A percentile compares a stretch with the other conserved stretches of the same genome.
phyloP scores from a whole-genome alignment of 2,113 vertebrate species.

The Phyllostomus hastatus region DNA sequence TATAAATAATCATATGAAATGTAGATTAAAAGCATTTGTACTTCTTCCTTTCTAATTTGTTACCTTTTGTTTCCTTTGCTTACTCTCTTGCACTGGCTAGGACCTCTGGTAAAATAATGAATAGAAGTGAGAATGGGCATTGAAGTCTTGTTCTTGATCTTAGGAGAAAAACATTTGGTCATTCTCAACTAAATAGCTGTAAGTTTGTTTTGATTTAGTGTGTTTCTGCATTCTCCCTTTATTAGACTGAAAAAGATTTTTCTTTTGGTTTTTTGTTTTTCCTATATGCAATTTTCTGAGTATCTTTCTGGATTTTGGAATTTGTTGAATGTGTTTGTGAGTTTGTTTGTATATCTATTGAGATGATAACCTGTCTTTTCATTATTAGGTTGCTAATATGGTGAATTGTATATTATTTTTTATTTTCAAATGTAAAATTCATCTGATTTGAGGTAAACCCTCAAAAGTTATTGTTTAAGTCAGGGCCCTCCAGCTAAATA shows the following conservation, averaged over 20 bases:
- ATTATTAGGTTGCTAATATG: too few species aligned
- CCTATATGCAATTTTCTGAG: not conserved
- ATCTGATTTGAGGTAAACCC: not conserved
- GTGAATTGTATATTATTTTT: too few species aligned
- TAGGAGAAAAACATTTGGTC: not conserved
- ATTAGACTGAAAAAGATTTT: not conserved
- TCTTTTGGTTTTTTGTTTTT: not conserved
- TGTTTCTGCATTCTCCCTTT: not conserved
- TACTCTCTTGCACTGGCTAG: not conserved
- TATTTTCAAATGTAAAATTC: too few species aligned
- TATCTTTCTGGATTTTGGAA: not conserved
- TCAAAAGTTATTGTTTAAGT: not conserved
- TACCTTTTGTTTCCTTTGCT: not conserved
- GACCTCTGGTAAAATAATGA: not conserved
- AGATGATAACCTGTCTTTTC: not conserved
- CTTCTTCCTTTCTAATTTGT: not conserved
- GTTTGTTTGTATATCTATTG: not conserved
- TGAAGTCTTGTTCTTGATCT: not conserved
- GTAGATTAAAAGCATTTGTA: not conserved
- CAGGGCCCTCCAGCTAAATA: not conserved
- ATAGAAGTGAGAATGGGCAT: not conserved
- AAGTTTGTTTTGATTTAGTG: not conserved
- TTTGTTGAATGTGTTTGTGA: not conserved
- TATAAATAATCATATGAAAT: not conserved
- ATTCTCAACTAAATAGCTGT: not conserved